Percentiles rank a stretch among this genome's conserved stretches.
Evolutionary conservation across 2,888 invertebrate genomes (phyloP).

Genomic region (Ellobium chinense): DNA sequence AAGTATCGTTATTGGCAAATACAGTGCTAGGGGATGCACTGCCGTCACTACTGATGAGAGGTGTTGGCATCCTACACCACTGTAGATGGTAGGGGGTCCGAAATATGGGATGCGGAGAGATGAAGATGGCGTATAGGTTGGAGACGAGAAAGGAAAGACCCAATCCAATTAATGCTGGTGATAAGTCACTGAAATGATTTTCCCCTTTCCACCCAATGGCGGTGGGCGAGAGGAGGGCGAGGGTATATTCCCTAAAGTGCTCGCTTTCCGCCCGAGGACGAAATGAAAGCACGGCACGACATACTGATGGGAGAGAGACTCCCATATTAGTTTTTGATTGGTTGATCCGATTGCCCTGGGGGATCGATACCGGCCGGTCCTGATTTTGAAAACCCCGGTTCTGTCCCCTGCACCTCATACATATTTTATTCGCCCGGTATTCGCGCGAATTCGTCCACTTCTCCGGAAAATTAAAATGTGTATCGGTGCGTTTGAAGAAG

Average conservation of each 20-base stretch:
- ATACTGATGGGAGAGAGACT: conserved; percentile 16
- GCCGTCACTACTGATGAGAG: too few species aligned
- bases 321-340: conserved; percentile 38
- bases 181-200: conserved; percentile 13
- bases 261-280: neutral
- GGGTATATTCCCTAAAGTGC: conserved; percentile 11
- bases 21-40: too few species aligned
- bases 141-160: neutral
- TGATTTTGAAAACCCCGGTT: conserved; percentile 31
- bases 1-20: too few species aligned
- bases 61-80: too few species aligned
- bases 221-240: too few species aligned
- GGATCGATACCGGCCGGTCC: conserved; percentile 13
- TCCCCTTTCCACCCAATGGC: too few species aligned
- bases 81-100: too few species aligned
- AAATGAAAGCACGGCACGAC: conserved; percentile 6
- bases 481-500: conserved; percentile 22
- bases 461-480: conserved; percentile 35
- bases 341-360: conserved; percentile 23
- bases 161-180: conserved; percentile 17
- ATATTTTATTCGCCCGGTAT: conserved; percentile 25
- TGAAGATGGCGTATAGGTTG: neutral
- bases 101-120: too few species aligned
- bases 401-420: conserved; percentile 17
- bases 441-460: conserved; percentile 10